Conservation (phyloP, 1,140 invertebrate genomes). For the Ostrea edulis region DNA sequence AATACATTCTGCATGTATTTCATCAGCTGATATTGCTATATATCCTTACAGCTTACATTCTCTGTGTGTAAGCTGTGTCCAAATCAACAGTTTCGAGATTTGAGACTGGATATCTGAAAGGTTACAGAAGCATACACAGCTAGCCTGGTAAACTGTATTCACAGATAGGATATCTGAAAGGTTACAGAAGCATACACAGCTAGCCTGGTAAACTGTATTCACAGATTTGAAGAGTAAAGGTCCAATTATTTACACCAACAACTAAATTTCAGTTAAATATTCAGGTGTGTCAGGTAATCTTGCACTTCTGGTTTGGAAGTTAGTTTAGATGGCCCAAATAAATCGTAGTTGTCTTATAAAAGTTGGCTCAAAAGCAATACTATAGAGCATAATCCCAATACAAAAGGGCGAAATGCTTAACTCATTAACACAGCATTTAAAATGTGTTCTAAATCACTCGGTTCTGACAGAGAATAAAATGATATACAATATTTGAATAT, state of each 20-base stretch:
- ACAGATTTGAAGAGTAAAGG: background rate
- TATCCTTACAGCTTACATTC: too few relatives aligned
- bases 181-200: background rate
- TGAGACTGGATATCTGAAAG: background rate
- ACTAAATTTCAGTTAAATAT: conserved; percentile 25
- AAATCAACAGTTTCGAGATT: background rate
- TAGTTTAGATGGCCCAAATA: background rate
- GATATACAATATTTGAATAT: background rate
- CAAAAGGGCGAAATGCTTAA: background rate
- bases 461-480: background rate
- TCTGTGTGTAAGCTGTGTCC: too few relatives aligned
- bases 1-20: too few relatives aligned
- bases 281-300: background rate
- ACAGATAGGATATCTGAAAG: background rate
- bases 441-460: background rate
- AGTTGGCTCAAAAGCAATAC: background rate
- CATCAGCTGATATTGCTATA: too few relatives aligned
- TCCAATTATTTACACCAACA: background rate
- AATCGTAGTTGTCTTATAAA: background rate
- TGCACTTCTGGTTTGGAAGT: background rate
- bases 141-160: background rate
- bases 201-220: background rate
- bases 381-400: background rate
- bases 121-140: background rate
- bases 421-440: background rate